A percentile compares a stretch with the other conserved stretches of the same genome.
These are phyloP conservation scores for Hoplodrina blanda DNA, from an alignment of 2,888 invertebrate genomes.

Conservation along the genomic window DNA sequence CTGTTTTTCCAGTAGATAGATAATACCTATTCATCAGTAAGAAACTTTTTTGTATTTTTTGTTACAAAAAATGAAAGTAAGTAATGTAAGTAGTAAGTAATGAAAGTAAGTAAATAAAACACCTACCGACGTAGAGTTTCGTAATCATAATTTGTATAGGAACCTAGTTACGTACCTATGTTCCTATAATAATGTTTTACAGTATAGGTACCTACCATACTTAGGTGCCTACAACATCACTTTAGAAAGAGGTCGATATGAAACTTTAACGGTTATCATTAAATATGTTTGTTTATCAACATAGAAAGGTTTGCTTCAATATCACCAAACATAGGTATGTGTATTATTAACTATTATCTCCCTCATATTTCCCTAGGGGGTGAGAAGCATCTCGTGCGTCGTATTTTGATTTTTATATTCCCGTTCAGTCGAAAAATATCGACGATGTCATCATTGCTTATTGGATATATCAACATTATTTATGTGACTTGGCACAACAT, in stretches of 20 bases:
- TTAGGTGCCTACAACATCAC: too few relatives aligned
- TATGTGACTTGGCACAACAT: neutral
- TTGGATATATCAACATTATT: conserved; percentile 9
- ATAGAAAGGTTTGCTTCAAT: neutral
- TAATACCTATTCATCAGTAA: neutral
- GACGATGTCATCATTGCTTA: conserved; percentile 1
- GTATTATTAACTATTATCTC: conserved; percentile 7
- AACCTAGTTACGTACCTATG: too few relatives aligned
- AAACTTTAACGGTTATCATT: neutral
- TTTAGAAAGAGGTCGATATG: neutral
- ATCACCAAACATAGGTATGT: neutral
- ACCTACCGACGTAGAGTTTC: too few relatives aligned
- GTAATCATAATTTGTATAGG: too few relatives aligned
- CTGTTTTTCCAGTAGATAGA: neutral
- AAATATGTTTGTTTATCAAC: neutral
- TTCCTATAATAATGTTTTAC: too few relatives aligned
- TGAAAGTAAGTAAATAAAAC: too few relatives aligned
- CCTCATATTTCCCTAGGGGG: conserved; percentile 14
- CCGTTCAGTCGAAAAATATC: conserved; percentile 9
- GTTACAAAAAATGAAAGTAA: too few relatives aligned
- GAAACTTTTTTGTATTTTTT: conserved; percentile 1
- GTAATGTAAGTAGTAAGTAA: too few relatives aligned
- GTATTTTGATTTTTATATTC: conserved; percentile 16
- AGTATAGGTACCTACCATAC: too few relatives aligned
- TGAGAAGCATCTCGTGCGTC: neutral